Base-by-base conservation (phyloP, 92 coral and sea anemone genomes). In the Bergia sp. region DNA sequence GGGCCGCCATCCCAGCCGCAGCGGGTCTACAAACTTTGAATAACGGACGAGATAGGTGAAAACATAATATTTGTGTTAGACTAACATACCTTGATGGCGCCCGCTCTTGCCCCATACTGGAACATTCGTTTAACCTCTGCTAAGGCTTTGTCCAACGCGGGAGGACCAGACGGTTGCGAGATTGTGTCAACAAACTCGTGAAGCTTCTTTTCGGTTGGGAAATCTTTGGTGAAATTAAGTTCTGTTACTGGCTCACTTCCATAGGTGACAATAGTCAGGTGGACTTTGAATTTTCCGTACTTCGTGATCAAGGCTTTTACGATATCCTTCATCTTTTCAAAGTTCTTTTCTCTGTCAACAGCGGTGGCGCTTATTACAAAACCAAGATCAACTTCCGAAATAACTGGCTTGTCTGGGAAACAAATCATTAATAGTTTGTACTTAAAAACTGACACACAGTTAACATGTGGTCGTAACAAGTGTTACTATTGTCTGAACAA, bases 371-470 rank as follows among this genome's bases (percentile, higher is more conserved):
- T 96, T 66, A 96, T 85, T 23, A 93, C 88, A 79, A 96, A 96
- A 40, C 93, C 98, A 53, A 96, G 90, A 89, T 96, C 99, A 23
- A 96, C 91, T 81, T 92, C 91, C 9, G 95, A 93, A 20, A 89
- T 87, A 12, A 91, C 87, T 15, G 87, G 87, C 57, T 84, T 84
- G 66, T 84, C 87, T 84, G 42, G 15, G 4, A 38, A 21, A n/a
- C 47, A 7, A 65, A 64, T 37, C 9, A 29, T 10, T 20, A 61
- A 18, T 18, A 12, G n/a, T 0, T 2, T 61, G 7, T 61, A 18
- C 69, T 61, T 61, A 21, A 6, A 61, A 61, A 61, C 0, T 20
- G 69, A 20, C 29, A 61, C 21, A 13, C 3, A 57, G 7, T 18
- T 4, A 15, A 57, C 20, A 13, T 21, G 1, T 7, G 2, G 66